These are phyloP conservation scores for Anser brachyrhynchus DNA, from an alignment of 2,113 vertebrate species.

Conservation along the genomic window DNA sequence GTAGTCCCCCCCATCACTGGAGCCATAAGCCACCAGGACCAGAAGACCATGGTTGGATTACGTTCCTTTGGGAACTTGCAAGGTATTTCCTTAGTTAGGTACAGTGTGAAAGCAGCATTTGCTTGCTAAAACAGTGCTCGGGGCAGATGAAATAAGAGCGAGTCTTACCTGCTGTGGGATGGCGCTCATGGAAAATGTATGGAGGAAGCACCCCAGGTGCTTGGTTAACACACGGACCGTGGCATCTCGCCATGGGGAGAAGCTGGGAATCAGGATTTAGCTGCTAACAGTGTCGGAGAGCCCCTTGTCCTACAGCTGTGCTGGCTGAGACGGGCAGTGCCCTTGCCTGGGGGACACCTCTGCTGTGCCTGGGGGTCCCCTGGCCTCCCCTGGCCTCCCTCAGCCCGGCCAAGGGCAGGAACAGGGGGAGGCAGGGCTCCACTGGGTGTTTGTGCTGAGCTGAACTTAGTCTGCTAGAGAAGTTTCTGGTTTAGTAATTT, in stretches of 20 bases:
- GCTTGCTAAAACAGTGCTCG: neutral
- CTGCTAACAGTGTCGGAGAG: neutral
- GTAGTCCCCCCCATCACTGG: neutral
- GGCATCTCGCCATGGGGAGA: neutral
- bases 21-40: neutral
- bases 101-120: neutral
- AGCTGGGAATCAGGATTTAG: neutral
- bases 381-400: neutral
- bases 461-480: neutral
- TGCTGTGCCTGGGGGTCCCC: neutral
- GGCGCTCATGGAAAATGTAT: rapidly evolving
- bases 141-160: neutral
- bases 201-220: rapidly evolving
- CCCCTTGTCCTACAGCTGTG: neutral
- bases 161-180: neutral
- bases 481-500: constrained; percentile 42
- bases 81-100: constrained; percentile 25
- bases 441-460: neutral
- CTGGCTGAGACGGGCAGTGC: neutral
- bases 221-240: neutral
- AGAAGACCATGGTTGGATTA: neutral
- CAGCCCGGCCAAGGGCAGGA: neutral
- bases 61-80: constrained; percentile 11
- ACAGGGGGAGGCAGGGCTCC: neutral
- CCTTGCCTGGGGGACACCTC: neutral